Percentiles rank a stretch among this genome's conserved stretches.
phyloP scores from a whole-genome alignment of 2,113 vertebrate species.

The Cyphomyrus plagiostoma region DNA sequence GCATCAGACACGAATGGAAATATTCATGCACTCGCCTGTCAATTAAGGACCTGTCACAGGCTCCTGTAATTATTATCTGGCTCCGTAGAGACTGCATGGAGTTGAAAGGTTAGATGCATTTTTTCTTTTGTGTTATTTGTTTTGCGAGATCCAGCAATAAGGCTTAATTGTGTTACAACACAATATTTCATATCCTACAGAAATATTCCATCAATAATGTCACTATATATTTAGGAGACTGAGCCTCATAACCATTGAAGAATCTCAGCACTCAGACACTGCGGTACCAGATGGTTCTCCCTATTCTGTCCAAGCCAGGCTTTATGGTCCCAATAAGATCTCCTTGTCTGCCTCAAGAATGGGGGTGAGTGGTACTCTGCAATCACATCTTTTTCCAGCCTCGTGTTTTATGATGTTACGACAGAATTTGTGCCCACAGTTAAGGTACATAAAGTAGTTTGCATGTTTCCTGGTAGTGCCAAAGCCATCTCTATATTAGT shows the following conservation, averaged over 20 bases:
- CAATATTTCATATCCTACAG: neutral
- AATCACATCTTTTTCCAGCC: neutral
- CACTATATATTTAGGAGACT: neutral
- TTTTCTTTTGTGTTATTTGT: slow-evolving; percentile 1
- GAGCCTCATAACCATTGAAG: neutral
- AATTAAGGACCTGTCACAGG: slow-evolving; percentile 4
- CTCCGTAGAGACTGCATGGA: neutral
- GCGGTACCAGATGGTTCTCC: neutral
- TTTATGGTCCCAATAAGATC: neutral
- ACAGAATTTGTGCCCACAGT: neutral
- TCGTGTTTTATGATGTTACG: neutral
- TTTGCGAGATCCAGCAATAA: neutral
- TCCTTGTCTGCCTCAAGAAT: neutral
- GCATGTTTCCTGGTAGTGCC: neutral
- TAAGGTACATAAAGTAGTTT: neutral
- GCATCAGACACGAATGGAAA: neutral
- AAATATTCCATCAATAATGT: slow-evolving; percentile 3
- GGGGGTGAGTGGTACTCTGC: neutral
- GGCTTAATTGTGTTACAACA: neutral
- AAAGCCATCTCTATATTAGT: neutral
- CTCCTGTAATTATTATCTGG: slow-evolving; percentile 7
- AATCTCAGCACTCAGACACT: neutral
- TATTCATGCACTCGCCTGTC: neutral
- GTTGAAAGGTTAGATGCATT: neutral
- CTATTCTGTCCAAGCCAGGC: neutral